Conservation (phyloP, 2,113 vertebrate species). For the rabbit (Oryctolagus cuniculus) region mOryCun1.1 NC_091445.1:15886501-15887000, state of each 20-base stretch:
- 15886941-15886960: slow-evolving; percentile 91
- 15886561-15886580: slow-evolving; percentile 69
- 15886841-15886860: slow-evolving; percentile 72
- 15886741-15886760: slow-evolving; percentile 81
- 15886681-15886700: slow-evolving; percentile 78
- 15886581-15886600: slow-evolving; percentile 76
- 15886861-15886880: slow-evolving; percentile 65
- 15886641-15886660: slow-evolving; percentile 74
- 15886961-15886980: slow-evolving; percentile 90
- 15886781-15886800: slow-evolving; percentile 71
- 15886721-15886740: slow-evolving; percentile 83
- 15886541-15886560: slow-evolving; percentile 55
- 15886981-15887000: slow-evolving; percentile 83
- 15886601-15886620: slow-evolving; percentile 74
- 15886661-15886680: slow-evolving; percentile 70
- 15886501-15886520: slow-evolving; percentile 72
- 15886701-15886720: slow-evolving; percentile 76
- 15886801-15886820: slow-evolving; percentile 81
- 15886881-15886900: slow-evolving; percentile 84
- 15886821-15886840: slow-evolving; percentile 74
- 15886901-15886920: slow-evolving; percentile 82
- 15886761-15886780: slow-evolving; percentile 62
- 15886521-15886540: slow-evolving; percentile 64
- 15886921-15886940: slow-evolving; percentile 83
- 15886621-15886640: slow-evolving; percentile 71